phyloP scores from a whole-genome alignment of 2,797 vertebrate species.

The Microctenopoma lineatum region DNA sequence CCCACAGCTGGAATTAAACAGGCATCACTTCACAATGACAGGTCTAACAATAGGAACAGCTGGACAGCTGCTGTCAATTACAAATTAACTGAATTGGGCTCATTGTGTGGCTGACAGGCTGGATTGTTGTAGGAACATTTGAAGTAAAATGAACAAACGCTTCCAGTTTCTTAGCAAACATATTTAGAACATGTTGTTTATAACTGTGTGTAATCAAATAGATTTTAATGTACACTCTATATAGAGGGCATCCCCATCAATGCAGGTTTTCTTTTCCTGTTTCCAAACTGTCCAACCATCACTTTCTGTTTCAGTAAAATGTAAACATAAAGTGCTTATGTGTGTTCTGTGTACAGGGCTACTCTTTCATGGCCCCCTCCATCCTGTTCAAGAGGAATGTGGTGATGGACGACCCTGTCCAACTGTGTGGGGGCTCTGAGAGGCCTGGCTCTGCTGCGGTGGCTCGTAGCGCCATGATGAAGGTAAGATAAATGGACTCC shows the following conservation, averaged over 20 bases:
- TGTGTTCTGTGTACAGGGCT: conserved; percentile 85
- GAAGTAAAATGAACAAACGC: background rate
- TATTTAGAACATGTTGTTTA: background rate
- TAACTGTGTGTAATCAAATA: background rate
- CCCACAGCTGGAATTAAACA: conserved; percentile 76
- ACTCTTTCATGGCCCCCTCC: conserved; percentile 98
- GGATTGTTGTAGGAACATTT: conserved; percentile 1
- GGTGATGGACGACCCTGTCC: conserved; percentile 91
- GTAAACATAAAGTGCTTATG: conserved; percentile 38
- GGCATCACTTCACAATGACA: conserved; percentile 66
- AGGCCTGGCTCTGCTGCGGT: conserved; percentile 92
- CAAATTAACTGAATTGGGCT: conserved; percentile 42
- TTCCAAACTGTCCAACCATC: background rate
- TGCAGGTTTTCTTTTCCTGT: conserved; percentile 11
- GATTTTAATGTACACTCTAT: background rate
- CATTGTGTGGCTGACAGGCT: conserved; percentile 47
- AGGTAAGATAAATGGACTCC: conserved; percentile 84
- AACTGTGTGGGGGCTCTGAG: conserved; percentile 89
- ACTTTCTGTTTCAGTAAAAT: conserved; percentile 30
- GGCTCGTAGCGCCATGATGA: conserved; percentile 97
- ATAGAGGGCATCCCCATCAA: background rate
- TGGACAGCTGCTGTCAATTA: conserved; percentile 77
- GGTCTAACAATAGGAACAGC: conserved; percentile 78
- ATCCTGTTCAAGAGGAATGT: conserved; percentile 98
- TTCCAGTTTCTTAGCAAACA: conserved; percentile 20